Conservation (phyloP, 2,888 invertebrate genomes). For the Phrixothrix hirtus region DNA sequence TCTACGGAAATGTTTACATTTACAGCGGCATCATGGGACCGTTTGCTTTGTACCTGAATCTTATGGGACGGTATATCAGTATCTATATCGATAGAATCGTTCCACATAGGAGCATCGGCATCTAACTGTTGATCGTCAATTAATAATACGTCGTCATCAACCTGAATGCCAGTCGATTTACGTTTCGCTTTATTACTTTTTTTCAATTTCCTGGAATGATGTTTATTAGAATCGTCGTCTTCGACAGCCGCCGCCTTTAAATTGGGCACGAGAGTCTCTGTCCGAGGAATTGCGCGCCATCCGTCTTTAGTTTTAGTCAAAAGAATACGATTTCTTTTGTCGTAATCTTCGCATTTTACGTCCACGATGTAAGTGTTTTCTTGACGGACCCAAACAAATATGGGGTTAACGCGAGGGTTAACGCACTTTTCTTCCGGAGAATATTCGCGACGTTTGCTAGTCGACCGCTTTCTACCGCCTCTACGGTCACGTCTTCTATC, state of each 20-base stretch:
- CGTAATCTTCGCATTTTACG: slow-evolving; percentile 86
- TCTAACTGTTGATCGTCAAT: slow-evolving; percentile 19
- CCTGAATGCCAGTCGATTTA: slow-evolving; percentile 53
- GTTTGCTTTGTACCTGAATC: slow-evolving; percentile 57
- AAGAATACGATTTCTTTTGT: slow-evolving; percentile 81
- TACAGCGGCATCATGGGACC: slow-evolving; percentile 48
- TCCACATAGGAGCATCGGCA: slow-evolving; percentile 47
- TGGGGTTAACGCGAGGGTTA: slow-evolving; percentile 74
- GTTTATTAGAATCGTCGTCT: slow-evolving; percentile 37
- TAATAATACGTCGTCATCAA: slow-evolving; percentile 42
- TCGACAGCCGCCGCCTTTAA: slow-evolving; percentile 53
- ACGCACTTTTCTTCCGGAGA: slow-evolving; percentile 48
- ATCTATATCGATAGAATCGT: slow-evolving; percentile 61
- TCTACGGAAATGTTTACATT: slow-evolving; percentile 52
- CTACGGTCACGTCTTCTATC: slow-evolving; percentile 53
- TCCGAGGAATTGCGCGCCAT: slow-evolving; percentile 82
- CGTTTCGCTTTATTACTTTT: slow-evolving; percentile 46
- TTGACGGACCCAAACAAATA: slow-evolving; percentile 84
- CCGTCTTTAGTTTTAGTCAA: slow-evolving; percentile 79
- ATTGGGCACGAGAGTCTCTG: slow-evolving; percentile 63
- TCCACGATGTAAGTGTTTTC: slow-evolving; percentile 79
- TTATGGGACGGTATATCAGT: slow-evolving; percentile 66
- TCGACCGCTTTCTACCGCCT: slow-evolving; percentile 44
- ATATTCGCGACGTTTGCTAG: slow-evolving; percentile 34
- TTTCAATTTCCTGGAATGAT: slow-evolving; percentile 39